phyloP scores from a whole-genome alignment of 2,797 vertebrate species.

The Margarornis squamiger region DNA sequence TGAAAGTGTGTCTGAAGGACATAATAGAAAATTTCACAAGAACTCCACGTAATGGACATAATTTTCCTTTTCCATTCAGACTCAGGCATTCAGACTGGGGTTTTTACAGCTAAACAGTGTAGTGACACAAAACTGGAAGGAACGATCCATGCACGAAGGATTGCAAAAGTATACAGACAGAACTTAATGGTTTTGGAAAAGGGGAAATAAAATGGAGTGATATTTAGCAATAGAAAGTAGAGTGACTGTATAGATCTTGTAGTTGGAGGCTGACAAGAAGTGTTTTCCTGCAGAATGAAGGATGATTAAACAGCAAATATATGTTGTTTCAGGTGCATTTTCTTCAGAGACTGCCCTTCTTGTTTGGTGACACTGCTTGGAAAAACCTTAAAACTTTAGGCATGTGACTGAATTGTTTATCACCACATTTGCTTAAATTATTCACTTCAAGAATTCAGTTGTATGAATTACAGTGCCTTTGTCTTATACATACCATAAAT shows the following conservation, averaged over 20 bases:
- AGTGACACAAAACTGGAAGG: neutral
- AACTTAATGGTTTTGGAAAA: neutral
- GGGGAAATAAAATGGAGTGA: neutral
- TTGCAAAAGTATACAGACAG: neutral
- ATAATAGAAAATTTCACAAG: neutral
- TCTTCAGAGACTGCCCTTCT: neutral
- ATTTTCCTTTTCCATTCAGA: neutral
- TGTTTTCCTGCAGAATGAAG: neutral
- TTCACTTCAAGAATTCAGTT: neutral
- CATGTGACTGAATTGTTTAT: neutral
- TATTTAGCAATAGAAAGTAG: neutral
- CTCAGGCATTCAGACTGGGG: neutral
- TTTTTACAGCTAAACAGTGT: neutral
- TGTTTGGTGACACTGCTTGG: neutral
- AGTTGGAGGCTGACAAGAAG: neutral
- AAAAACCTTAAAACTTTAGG: neutral
- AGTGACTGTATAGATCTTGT: neutral
- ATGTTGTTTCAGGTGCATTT: neutral
- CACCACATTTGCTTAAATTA: neutral
- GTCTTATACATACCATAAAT: neutral
- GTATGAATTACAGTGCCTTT: neutral
- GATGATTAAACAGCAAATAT: neutral
- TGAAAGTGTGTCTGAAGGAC: fast-evolving
- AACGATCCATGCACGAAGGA: neutral
- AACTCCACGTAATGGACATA: neutral